Evolutionary conservation across 1,140 invertebrate genomes (phyloP), one percentile per base, ranked within the genome.

Genomic region (Teleopsis dalmanni): DNA sequence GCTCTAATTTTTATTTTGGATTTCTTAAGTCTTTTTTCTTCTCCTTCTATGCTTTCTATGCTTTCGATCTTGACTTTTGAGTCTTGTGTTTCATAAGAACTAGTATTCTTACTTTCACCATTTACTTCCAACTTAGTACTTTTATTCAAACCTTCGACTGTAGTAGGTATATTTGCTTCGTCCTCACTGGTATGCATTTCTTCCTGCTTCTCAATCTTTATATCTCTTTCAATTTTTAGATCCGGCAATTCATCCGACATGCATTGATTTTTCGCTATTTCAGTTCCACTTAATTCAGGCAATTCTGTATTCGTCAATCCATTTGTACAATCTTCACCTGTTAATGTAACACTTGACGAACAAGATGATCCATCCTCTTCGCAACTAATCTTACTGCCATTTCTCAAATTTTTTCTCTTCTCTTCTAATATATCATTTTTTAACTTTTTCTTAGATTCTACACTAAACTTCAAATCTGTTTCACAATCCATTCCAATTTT

Each of bases 161-260:
- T 38, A 19, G 23, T 46, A 4, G 44, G 23, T 31, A 45, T 36
- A 5, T 9, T 19, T 13, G 22, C 23, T 8, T 58, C 58, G 23
- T 62, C 57, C 33, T 67, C 65, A 42, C 57, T 65, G n/a, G 62
- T 65, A 34, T 63, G 65, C 62, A 65, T 68, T 52, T 68, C 65
- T 36, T 65, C 65, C 9, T 50, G 16, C 18, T 18, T 3, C 33
- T 18, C 4, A 23, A 25, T 7, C 18, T 34, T 18, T 9, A 13
- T 2, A 10, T 33, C 14, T 36, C 27, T 7, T 18, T 13, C 2
- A 19, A 19, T 33, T 38, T 18, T 16, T 5, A n/a, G 22, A 10
- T 50, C 26, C 27, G 34, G 3, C 18, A 25, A 3, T 18, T 29
- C 16, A 13, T 26, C 29, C 22, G 16, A 26, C 14, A 27, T 16